Evolutionary conservation across 1,140 invertebrate species (phyloP), one percentile per base, ranked within the genome.

Genomic region (Drosophila persimilis): DNA sequence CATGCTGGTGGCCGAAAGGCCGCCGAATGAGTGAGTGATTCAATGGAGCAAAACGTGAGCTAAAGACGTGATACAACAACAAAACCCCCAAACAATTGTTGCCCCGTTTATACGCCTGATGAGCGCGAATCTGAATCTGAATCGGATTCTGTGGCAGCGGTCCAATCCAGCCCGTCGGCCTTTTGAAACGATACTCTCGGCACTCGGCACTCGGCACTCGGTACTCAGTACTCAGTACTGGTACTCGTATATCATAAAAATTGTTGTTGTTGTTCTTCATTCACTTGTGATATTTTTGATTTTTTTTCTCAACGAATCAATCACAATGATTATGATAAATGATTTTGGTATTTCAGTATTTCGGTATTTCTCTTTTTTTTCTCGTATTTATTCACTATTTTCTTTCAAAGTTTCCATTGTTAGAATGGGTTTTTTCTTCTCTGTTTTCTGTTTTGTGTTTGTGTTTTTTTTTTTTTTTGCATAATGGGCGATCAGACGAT

Each of bases 321-420:
- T 89, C 86, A 86, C 78, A 81, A 81, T 89, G 86, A 89, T 89
- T 89, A 89, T 89, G 86, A 89, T 89, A 89, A 89, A 89, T 89
- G 86, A 89, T 85, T 80, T 88, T 58, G 60, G 66, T 15, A 35
- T 50, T 70, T 69, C 50, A 5, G 11, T 39, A 89, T 85, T 78
- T 88, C 61, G 60, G 63, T n/a, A 35, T 50, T 69, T 69, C 35
- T 39, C 13, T 39, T 39, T 39, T 39, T 39, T 39, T 13, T 5
- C 11, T 13, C 35, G 48, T 69, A 70, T 70, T 73, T 88, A 83
- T 86, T 86, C 80, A 84, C 73, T 85, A 79, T 70, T 80, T 86
- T 76, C 69, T 58, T 72, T 65, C 15, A 62, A 64, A 73, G 52
- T 65, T 39, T 29, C 17, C 52, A 55, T 73, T 80, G 70, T 75